Percentiles rank a stretch among this genome's conserved stretches.
These are phyloP conservation scores for Varanus komodoensis DNA, from an alignment of 2,113 vertebrate species.

Conservation along the genomic window DNA sequence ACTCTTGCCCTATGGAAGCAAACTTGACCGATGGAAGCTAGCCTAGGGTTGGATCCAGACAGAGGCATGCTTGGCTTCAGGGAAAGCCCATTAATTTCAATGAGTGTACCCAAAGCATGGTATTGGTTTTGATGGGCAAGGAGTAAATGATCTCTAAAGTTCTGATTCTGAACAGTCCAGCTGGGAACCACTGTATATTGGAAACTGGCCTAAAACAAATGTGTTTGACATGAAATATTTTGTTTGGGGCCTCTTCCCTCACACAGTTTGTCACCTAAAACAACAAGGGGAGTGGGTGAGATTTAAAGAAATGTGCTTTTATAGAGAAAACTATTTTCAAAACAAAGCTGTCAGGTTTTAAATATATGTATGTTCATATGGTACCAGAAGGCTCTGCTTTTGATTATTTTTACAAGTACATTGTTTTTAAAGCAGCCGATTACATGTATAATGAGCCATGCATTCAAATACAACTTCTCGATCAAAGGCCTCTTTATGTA, in stretches of 20 bases:
- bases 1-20: not conserved
- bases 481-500: conserved; percentile 58
- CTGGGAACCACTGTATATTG: conserved; percentile 30
- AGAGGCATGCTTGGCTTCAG: not conserved
- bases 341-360: conserved; percentile 50
- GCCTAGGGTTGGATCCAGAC: not conserved
- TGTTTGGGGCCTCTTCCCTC: conserved; percentile 11
- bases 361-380: conserved; percentile 43
- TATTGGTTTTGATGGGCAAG: not conserved
- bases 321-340: conserved; percentile 50
- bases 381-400: conserved; percentile 57
- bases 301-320: conserved; percentile 24
- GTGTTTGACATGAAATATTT: conserved; percentile 55
- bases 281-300: conserved; percentile 8
- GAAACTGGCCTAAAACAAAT: conserved; percentile 49
- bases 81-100: not conserved
- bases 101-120: not conserved
- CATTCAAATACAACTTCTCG: conserved; percentile 45
- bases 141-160: conserved; percentile 7
- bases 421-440: conserved; percentile 50
- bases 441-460: conserved; percentile 32
- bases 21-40: not conserved
- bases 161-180: conserved; percentile 31
- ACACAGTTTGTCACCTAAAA: conserved; percentile 42
- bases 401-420: conserved; percentile 60